Evolutionary conservation across 2,113 vertebrate genomes (phyloP).

Genomic region (Paedocypris sp.): DNA sequence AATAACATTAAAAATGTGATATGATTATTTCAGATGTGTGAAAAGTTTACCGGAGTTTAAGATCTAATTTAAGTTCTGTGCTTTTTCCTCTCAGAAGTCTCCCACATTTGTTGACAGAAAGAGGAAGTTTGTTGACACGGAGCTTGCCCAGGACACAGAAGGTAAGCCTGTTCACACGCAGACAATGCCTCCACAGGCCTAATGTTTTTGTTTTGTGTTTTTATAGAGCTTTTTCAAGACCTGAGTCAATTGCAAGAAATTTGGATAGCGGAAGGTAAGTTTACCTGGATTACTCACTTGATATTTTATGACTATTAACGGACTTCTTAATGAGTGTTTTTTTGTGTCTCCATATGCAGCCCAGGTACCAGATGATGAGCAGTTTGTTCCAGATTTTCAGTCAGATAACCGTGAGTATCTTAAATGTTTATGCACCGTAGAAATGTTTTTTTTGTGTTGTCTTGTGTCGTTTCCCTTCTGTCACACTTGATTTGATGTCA

Average conservation of each 20-base stretch:
- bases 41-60: no score
- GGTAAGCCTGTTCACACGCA: slow-evolving; percentile 49
- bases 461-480: no score
- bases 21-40: no score
- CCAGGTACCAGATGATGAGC: slow-evolving; percentile 81
- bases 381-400: slow-evolving; percentile 85
- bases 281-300: no score
- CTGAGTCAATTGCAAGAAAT: slow-evolving; percentile 79
- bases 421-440: neutral
- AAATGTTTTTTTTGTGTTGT: no score
- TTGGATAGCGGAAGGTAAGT: slow-evolving; percentile 77
- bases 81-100: slow-evolving; percentile 37
- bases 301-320: neutral
- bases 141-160: slow-evolving; percentile 78
- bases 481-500: no score
- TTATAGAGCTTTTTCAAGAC: slow-evolving; percentile 78
- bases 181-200: neutral
- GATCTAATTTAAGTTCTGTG: no score
- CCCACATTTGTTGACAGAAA: slow-evolving; percentile 63
- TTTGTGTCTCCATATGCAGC: slow-evolving; percentile 38
- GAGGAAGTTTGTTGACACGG: slow-evolving; percentile 74
- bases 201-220: no score
- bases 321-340: neutral
- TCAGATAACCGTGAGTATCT: slow-evolving; percentile 76
- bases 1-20: no score